A percentile compares a stretch with the other conserved stretches of the same genome.
Evolutionary conservation across 1,140 invertebrate species (phyloP).

Genomic region (Lepidurus packardi): DNA sequence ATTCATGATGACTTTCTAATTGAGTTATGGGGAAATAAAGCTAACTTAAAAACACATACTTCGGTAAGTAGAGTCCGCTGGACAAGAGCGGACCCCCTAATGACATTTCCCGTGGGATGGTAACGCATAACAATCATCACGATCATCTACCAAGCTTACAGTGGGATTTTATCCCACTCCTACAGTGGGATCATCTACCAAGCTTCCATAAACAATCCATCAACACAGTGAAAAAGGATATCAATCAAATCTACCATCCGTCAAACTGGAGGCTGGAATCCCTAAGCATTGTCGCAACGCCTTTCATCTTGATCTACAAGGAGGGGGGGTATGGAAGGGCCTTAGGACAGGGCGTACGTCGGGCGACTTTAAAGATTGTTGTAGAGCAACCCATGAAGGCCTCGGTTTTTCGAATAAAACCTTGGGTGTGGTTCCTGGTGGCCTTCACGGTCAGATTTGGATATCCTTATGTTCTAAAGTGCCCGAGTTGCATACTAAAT

Average conservation of each 20-base stretch:
- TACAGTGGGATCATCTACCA: too few species aligned
- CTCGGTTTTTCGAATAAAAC: neutral
- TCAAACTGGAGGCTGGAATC: neutral
- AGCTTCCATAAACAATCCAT: neutral
- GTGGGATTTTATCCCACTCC: neutral
- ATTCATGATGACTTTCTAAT: neutral
- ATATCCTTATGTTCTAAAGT: neutral
- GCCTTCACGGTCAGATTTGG: slow-evolving; percentile 2
- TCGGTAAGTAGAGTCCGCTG: neutral
- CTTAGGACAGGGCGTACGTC: slow-evolving; percentile 3
- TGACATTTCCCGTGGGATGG: too few species aligned
- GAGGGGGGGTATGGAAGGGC: neutral
- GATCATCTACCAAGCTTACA: too few species aligned
- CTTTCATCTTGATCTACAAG: neutral
- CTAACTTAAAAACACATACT: neutral
- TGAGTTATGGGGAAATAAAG: neutral
- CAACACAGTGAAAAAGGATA: neutral
- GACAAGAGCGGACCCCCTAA: neutral
- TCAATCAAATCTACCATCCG: neutral
- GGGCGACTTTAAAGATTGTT: neutral
- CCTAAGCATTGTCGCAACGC: neutral
- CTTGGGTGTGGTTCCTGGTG: slow-evolving; percentile 16
- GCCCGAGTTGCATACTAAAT: neutral
- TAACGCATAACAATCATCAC: too few species aligned
- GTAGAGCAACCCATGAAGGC: neutral